These are phyloP conservation scores for Prosapia bicincta DNA, from an alignment of 2,888 invertebrate species.

Conservation along the genomic window DNA sequence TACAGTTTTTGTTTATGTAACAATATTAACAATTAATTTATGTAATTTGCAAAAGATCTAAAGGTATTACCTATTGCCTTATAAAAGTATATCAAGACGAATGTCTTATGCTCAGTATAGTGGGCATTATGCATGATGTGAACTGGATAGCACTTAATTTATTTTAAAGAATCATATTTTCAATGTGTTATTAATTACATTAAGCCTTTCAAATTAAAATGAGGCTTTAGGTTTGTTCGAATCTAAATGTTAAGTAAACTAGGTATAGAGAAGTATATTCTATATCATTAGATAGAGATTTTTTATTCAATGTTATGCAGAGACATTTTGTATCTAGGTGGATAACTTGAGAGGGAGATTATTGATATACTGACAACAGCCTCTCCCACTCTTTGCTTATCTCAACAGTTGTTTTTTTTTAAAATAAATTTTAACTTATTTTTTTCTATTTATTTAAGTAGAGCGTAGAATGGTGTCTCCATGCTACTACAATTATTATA, in stretches of 20 bases:
- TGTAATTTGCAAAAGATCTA: neutral
- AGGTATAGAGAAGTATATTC: neutral
- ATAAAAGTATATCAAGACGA: neutral
- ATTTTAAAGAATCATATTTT: neutral
- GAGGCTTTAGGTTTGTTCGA: neutral
- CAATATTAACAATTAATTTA: too few species aligned
- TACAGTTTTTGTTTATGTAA: neutral
- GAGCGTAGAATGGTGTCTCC: neutral
- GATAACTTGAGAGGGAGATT: neutral
- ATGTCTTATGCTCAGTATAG: neutral
- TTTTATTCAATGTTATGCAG: neutral
- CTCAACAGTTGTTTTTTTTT: neutral
- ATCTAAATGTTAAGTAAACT: neutral
- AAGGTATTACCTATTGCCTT: neutral
- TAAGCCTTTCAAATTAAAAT: neutral
- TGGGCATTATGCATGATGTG: neutral
- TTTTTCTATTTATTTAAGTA: neutral
- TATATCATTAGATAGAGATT: neutral
- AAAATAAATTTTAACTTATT: neutral
- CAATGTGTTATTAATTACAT: neutral
- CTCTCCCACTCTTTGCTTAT: neutral
- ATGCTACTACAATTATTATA: neutral
- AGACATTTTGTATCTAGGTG: neutral
- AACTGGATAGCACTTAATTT: neutral
- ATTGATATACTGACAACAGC: neutral